Percentiles rank a stretch among this genome's conserved stretches.
phyloP scores from a whole-genome alignment of 2,888 invertebrate genomes.

The Oscheius onirici region DNA sequence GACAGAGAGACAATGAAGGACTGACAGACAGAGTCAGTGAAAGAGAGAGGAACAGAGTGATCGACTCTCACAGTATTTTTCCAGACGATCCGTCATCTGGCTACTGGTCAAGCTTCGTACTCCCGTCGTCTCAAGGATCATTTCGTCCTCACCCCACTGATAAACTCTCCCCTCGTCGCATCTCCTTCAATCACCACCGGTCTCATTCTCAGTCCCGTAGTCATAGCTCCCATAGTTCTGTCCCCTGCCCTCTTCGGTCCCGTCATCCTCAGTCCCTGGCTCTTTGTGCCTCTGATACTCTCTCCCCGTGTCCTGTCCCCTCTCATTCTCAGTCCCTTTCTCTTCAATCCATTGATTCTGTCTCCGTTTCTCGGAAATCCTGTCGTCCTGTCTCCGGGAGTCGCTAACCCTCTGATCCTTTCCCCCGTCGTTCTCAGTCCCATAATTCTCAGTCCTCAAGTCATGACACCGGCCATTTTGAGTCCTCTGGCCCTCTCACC shows the following conservation, averaged over 20 bases:
- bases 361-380: slow-evolving; percentile 54
- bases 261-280: slow-evolving; percentile 57
- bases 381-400: slow-evolving; percentile 56
- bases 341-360: slow-evolving; percentile 56
- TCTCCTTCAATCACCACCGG: slow-evolving; percentile 25
- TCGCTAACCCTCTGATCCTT: slow-evolving; percentile 46
- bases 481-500: slow-evolving; percentile 50
- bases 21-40: not conserved
- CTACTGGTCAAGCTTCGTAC: slow-evolving; percentile 30
- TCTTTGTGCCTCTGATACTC: slow-evolving; percentile 55
- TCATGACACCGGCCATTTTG: slow-evolving; percentile 17
- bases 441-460: slow-evolving; percentile 54
- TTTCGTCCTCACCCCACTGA: slow-evolving; percentile 44
- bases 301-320: slow-evolving; percentile 47
- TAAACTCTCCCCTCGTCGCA: slow-evolving; percentile 15
- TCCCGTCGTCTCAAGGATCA: slow-evolving; percentile 36
- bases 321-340: slow-evolving; percentile 54
- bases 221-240: slow-evolving; percentile 40
- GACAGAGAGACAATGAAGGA: no score
- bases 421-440: slow-evolving; percentile 45
- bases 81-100: slow-evolving; percentile 39
- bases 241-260: slow-evolving; percentile 45
- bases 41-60: no score
- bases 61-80: no score
- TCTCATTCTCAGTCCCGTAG: slow-evolving; percentile 39